Percentiles rank a stretch among this genome's conserved stretches.
Evolutionary conservation across 2,888 invertebrate genomes (phyloP).

Genomic region (Aromia moschata): DNA sequence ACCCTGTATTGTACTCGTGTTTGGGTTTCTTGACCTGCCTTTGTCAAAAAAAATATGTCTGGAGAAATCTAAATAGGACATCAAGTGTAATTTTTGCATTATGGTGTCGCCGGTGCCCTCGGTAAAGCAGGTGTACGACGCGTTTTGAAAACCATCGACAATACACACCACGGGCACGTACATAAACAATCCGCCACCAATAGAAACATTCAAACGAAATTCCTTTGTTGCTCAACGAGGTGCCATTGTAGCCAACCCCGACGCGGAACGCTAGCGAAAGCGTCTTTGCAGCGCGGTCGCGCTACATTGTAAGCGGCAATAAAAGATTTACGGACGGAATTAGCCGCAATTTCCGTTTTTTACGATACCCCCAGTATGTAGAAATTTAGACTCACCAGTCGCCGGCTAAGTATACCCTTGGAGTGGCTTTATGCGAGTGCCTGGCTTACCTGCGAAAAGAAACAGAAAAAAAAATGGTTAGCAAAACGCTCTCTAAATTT

Average conservation of each 20-base stretch:
- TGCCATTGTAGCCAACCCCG: background rate
- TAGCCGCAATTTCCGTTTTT: constrained; percentile 23
- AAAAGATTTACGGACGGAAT: constrained; percentile 23
- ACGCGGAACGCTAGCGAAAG: background rate
- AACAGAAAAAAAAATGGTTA: constrained; percentile 22
- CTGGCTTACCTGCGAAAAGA: constrained; percentile 20
- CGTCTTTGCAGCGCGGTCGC: background rate
- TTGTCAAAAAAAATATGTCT: too few relatives aligned
- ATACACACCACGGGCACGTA: background rate
- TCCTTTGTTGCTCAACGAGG: background rate
- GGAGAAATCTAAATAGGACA: too few relatives aligned
- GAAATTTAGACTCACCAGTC: constrained; percentile 26
- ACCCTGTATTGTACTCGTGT: too few relatives aligned
- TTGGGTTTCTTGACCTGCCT: too few relatives aligned
- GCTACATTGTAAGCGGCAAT: constrained; percentile 22
- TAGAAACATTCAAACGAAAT: constrained; percentile 8
- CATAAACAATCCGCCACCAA: background rate
- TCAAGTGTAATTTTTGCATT: too few relatives aligned
- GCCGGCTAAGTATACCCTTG: constrained; percentile 24
- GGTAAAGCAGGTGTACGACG: background rate
- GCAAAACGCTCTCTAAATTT: constrained; percentile 21
- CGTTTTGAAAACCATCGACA: background rate
- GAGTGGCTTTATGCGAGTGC: constrained; percentile 12
- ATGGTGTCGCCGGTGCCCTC: background rate
- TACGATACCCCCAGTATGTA: constrained; percentile 20